Evolutionary conservation across 1,140 invertebrate species (phyloP).

Genomic region (Popillia japonica): DNA sequence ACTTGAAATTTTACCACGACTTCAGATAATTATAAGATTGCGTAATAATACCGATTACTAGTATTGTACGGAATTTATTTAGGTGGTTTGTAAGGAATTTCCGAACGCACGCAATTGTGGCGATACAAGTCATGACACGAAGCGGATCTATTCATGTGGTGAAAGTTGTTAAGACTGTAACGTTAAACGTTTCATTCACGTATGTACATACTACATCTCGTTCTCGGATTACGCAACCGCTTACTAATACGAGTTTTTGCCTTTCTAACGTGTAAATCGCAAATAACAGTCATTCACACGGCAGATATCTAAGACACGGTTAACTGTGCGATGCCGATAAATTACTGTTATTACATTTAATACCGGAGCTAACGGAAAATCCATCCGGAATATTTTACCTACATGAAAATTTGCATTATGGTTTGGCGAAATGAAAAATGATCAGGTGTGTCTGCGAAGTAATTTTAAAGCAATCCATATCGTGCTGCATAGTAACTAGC

Average conservation of each 20-base stretch:
- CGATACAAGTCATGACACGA: not conserved
- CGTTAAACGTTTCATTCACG: not conserved
- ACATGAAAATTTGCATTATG: not conserved
- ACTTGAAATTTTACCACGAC: too few species aligned
- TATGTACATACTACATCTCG: not conserved
- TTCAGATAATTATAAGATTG: too few species aligned
- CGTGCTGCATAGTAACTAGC: not conserved
- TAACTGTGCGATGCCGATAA: not conserved
- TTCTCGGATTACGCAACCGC: not conserved
- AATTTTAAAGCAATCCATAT: not conserved
- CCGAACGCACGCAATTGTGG: not conserved
- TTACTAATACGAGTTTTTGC: not conserved
- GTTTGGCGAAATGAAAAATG: not conserved
- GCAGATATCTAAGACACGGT: not conserved
- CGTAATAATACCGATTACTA: too few species aligned
- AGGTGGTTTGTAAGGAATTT: not conserved
- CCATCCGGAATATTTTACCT: not conserved
- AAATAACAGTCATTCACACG: not conserved
- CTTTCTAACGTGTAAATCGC: not conserved
- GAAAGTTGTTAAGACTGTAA: not conserved
- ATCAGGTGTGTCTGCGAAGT: not conserved
- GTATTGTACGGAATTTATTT: too few species aligned
- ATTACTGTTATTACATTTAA: conserved; percentile 7
- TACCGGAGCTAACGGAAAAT: not conserved
- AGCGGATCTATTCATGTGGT: conserved; percentile 22